Evolutionary conservation across 2,888 invertebrate genomes (phyloP), one percentile per base, ranked within the genome.

Genomic region (Caenorhabditis uteleia): DNA sequence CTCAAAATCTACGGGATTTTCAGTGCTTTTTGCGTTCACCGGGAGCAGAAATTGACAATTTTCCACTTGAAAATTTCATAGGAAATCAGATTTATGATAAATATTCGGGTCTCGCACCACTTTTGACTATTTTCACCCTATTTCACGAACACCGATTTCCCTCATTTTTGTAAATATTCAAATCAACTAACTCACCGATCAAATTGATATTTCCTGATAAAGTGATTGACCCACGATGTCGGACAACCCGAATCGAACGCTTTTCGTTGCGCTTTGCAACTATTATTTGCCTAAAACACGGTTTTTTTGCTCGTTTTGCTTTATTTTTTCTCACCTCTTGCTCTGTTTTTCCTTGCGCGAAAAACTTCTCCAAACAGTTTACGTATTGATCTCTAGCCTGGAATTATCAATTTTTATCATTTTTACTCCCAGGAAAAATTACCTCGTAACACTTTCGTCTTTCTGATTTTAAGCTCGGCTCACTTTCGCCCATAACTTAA

Each of bases 161-260:
- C n/a, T n/a, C n/a, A n/a, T n/a, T n/a, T n/a, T n/a, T n/a, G n/a
- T n/a, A n/a, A 12, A 36, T 10, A 36, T 20, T 20, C 8, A 12
- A 16, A 20, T 20, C 16, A 2, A 5, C 4, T 5, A 16, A 21
- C n/a, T n/a, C 12, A 74, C 75, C 59, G 66, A 39, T 77, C 78
- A 60, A 77, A 79, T 44, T 77, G 68, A 62, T 78, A 68, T 53
- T 79, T 79, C 25, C 79, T 43, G 36, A 78, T 70, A 44, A 79
- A 79, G 60, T 79, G 79, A 26, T 61, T 72, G 14, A 79, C 77
- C 77, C 75, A 75, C 27, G 75, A 75, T 0, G 70, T 50, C 3
- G 75, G 73, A 49, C 75, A 75, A 23, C 40, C 40, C 6, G 43
- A 49, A 48, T 70, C 68, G 31, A 73, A 73, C 14, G 38, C 18